Evolutionary conservation across 2,113 vertebrate genomes (phyloP).

Genomic region (Strix uralensis): DNA sequence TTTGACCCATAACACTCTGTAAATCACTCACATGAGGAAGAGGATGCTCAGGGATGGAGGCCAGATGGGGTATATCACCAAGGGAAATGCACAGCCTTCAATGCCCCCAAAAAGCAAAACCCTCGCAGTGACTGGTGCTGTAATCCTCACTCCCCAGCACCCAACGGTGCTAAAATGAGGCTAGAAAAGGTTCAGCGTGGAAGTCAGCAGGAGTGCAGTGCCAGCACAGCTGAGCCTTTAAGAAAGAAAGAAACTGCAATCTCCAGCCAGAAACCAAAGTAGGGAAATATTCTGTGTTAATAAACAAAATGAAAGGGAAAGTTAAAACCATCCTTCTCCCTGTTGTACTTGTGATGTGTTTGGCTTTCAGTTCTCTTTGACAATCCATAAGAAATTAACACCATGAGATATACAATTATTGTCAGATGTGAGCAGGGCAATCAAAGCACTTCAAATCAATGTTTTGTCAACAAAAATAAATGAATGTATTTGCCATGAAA

Average conservation of each 20-base stretch:
- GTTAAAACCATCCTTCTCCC: slow-evolving; percentile 11
- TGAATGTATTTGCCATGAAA: slow-evolving; percentile 23
- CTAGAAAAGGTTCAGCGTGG: neutral
- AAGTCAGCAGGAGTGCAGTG: neutral
- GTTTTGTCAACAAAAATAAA: slow-evolving; percentile 53
- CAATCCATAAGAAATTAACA: slow-evolving; percentile 48
- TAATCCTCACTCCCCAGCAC: neutral
- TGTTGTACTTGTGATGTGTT: slow-evolving; percentile 14
- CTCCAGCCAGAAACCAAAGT: slow-evolving; percentile 29
- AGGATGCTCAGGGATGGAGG: neutral
- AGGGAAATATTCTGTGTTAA: slow-evolving; percentile 2
- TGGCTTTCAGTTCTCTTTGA: slow-evolving; percentile 41
- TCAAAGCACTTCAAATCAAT: slow-evolving; percentile 42
- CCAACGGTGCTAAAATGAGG: neutral
- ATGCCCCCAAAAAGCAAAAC: neutral
- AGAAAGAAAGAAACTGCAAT: slow-evolving; percentile 22
- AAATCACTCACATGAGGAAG: neutral
- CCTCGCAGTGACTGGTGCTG: neutral
- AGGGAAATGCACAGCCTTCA: neutral
- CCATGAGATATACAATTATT: neutral
- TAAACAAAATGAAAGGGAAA: slow-evolving; percentile 52
- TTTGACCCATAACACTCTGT: neutral
- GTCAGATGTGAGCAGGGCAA: slow-evolving; percentile 8
- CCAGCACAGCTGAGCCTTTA: neutral
- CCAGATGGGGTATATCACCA: accelerated